phyloP scores from a whole-genome alignment of 2,113 vertebrate genomes.

The Tympanuchus pallidicinctus region DNA sequence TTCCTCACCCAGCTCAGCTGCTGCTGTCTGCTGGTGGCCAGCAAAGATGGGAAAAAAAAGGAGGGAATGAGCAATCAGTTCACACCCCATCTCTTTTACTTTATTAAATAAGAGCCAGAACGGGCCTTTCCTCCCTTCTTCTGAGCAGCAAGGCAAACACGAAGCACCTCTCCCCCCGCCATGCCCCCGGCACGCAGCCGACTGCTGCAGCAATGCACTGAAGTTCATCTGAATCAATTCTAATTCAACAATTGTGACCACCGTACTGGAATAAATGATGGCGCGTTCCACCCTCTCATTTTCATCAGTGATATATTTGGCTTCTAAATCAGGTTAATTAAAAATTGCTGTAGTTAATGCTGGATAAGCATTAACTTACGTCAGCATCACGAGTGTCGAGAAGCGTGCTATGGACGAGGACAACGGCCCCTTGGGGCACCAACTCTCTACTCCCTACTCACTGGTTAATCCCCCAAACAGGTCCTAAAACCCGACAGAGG shows the following conservation, averaged over 20 bases:
- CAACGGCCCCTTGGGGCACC: too few relatives aligned
- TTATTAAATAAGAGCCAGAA: rapidly evolving
- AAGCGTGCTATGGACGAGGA: not conserved
- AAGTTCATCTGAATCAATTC: slow-evolving; percentile 33
- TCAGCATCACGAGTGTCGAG: not conserved
- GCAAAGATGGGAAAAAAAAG: not conserved
- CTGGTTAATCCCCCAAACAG: not conserved
- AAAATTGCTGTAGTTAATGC: slow-evolving; percentile 60
- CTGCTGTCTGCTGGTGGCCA: not conserved
- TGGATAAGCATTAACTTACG: slow-evolving; percentile 20
- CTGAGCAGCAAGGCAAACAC: not conserved
- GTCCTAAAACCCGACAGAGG: not conserved
- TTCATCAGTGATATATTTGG: slow-evolving; percentile 60
- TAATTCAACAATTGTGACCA: slow-evolving; percentile 45
- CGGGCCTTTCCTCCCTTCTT: not conserved
- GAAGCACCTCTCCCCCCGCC: not conserved
- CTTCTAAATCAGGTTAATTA: slow-evolving; percentile 75
- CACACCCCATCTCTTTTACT: not conserved
- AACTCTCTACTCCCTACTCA: not conserved
- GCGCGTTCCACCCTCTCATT: slow-evolving; percentile 64
- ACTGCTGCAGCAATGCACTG: not conserved
- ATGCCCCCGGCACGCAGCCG: not conserved
- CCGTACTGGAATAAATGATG: slow-evolving; percentile 62
- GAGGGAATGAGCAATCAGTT: not conserved
- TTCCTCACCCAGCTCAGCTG: not conserved